A percentile compares a stretch with the other conserved stretches of the same genome.
These are phyloP conservation scores for Mastacembelus armatus DNA, from an alignment of 2,797 vertebrate genomes.

Conservation along the genomic window DNA sequence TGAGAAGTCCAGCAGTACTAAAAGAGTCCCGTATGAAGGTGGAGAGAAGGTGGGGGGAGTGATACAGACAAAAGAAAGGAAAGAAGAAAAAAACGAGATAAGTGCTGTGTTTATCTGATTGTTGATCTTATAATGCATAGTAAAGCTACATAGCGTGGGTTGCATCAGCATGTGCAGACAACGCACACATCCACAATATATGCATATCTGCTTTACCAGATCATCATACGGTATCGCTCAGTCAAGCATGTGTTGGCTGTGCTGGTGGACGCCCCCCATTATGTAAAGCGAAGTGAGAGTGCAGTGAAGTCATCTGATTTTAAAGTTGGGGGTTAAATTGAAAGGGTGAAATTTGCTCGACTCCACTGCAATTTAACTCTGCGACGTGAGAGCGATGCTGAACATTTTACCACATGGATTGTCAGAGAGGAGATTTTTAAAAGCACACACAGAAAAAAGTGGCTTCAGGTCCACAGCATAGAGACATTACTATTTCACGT, in stretches of 20 bases:
- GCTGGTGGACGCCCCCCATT: no score
- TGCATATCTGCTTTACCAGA: conserved; percentile 1
- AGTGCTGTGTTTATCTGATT: conserved; percentile 5
- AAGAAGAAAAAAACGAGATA: conserved; percentile 7
- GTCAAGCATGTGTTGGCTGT: no score
- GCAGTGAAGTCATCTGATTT: conserved; percentile 31
- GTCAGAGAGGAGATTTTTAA: conserved; percentile 24
- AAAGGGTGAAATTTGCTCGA: conserved; percentile 10
- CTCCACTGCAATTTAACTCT: conserved; percentile 34
- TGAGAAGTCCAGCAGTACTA: conserved; percentile 2
- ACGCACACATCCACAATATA: conserved; percentile 9
- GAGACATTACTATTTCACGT: conserved; percentile 8
- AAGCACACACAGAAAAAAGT: conserved; percentile 28
- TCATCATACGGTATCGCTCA: no score
- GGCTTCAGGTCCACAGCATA: neutral
- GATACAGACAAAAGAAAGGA: neutral
- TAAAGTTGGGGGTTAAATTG: conserved; percentile 42
- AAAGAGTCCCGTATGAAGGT: conserved; percentile 15
- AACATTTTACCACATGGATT: conserved; percentile 34
- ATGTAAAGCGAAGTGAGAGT: neutral
- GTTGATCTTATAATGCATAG: neutral
- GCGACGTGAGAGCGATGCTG: conserved; percentile 27
- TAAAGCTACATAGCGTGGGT: conserved; percentile 3
- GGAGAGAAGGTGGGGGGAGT: conserved; percentile 1
- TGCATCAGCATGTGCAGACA: neutral